A percentile compares a stretch with the other conserved stretches of the same genome.
These are phyloP conservation scores for Nothoprocta pentlandii DNA, from an alignment of 2,113 vertebrate species.

Conservation along the genomic window DNA sequence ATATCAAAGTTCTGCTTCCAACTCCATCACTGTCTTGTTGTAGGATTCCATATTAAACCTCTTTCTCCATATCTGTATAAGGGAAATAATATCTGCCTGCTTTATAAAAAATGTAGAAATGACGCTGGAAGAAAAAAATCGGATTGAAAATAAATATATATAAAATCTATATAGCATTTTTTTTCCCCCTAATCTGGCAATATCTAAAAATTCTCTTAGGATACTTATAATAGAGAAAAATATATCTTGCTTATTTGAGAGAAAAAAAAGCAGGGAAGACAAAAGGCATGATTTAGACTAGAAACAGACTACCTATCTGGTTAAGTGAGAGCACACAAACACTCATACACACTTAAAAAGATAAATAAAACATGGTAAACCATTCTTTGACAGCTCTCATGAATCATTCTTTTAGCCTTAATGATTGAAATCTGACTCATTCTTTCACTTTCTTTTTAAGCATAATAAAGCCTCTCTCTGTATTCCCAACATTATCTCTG, in stretches of 20 bases:
- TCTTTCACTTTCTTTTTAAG: not conserved
- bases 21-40: not conserved
- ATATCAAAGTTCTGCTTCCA: conserved; percentile 26
- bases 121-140: not conserved
- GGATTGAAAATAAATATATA: not conserved
- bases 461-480: not conserved
- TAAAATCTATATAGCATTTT: not conserved
- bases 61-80: not conserved
- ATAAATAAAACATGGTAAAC: not conserved
- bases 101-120: conserved; percentile 1
- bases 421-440: not conserved
- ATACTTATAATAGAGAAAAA: not conserved
- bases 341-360: not conserved
- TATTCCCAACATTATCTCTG: not conserved
- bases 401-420: not conserved
- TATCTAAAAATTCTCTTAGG: not conserved
- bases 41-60: not conserved
- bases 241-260: not conserved
- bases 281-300: not conserved
- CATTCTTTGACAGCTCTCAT: not conserved
- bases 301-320: not conserved
- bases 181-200: not conserved
- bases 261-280: not conserved
- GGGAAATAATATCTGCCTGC: not conserved
- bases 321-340: not conserved